These are phyloP conservation scores for Smutsia gigantea DNA, from an alignment of 2,797 vertebrate species.

Conservation along the genomic window DNA sequence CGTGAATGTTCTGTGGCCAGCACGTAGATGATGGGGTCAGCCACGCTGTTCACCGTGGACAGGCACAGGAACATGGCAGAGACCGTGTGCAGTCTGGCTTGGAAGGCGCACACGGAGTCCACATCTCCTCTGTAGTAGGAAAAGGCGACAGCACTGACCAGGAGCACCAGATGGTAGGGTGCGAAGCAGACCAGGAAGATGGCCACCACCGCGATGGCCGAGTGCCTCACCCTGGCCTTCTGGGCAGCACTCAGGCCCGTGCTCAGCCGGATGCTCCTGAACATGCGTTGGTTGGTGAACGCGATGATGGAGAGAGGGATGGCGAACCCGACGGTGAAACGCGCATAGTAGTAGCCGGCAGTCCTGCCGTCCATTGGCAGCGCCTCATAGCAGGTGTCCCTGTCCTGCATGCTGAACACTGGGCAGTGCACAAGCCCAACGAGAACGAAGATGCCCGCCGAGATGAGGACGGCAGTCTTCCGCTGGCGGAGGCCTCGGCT, in stretches of 20 bases:
- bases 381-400: constrained; percentile 90
- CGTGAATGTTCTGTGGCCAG: constrained; percentile 90
- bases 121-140: constrained; percentile 62
- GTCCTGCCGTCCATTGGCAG: constrained; percentile 68
- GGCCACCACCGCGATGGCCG: constrained; percentile 87
- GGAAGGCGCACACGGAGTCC: constrained; percentile 72
- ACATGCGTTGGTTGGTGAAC: constrained; percentile 89
- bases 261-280: constrained; percentile 85
- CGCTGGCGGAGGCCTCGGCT: constrained; percentile 86
- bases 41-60: constrained; percentile 90
- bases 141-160: constrained; percentile 85
- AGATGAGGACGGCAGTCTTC: constrained; percentile 80
- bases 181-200: constrained; percentile 94
- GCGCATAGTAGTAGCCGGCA: constrained; percentile 85
- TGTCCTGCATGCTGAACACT: constrained; percentile 81
- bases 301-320: constrained; percentile 87
- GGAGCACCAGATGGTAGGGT: constrained; percentile 92
- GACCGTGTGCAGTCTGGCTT: constrained; percentile 85
- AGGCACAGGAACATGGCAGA: constrained; percentile 91
- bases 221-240: constrained; percentile 88
- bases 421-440: constrained; percentile 86
- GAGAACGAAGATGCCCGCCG: constrained; percentile 60
- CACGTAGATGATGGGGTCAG: constrained; percentile 93
- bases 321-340: constrained; percentile 90
- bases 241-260: constrained; percentile 82